Evolutionary conservation across 1,140 invertebrate species (phyloP).

Genomic region (Batillaria attramentaria): DNA sequence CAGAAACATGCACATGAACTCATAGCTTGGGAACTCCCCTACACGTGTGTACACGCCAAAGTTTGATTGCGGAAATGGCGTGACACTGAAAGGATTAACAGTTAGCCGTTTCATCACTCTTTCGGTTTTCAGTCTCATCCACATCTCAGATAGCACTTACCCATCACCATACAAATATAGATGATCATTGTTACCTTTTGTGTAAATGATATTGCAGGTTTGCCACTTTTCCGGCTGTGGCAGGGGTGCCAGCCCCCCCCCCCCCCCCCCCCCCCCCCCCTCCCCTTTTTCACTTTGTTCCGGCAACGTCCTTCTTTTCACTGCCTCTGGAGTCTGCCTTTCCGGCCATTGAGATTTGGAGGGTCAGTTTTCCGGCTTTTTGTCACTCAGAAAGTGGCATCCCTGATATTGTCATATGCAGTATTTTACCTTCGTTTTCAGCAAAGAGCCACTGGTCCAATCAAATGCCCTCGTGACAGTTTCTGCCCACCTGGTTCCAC

Average conservation of each 20-base stretch:
- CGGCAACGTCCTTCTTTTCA: background rate
- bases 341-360: background rate
- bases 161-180: no score
- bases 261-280: no score
- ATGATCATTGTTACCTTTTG: background rate
- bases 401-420: background rate
- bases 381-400: background rate
- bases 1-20: background rate
- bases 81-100: no score
- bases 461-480: conserved; percentile 10
- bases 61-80: no score
- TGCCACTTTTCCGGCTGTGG: background rate
- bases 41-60: background rate
- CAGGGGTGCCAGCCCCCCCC: no score
- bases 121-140: no score
- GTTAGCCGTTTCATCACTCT: no score
- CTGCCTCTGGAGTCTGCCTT: background rate
- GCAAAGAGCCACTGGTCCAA: conserved; percentile 19
- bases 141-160: no score
- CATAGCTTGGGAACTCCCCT: background rate
- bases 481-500: conserved; percentile 26
- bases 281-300: background rate
- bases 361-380: no score
- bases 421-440: background rate
- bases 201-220: background rate